A percentile compares a stretch with the other conserved stretches of the same genome.
Conservation (phyloP, 2,888 invertebrate species). For the Harpalus rufipes region DNA sequence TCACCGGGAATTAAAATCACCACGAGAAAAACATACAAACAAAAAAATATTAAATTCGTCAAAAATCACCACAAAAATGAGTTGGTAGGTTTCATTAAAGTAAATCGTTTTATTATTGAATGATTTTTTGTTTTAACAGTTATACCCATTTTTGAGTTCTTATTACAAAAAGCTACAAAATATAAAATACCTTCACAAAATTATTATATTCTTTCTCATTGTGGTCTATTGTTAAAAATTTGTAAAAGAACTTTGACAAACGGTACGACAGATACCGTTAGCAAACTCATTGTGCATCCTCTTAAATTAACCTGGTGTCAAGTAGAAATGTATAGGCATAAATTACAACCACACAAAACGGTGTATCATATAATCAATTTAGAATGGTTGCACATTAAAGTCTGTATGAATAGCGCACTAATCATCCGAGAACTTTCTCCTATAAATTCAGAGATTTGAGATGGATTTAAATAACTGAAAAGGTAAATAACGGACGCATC, state of each 20-base stretch:
- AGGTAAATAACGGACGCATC: not conserved
- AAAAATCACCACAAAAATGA: not conserved
- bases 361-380: conserved; percentile 51
- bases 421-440: conserved; percentile 37
- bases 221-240: conserved; percentile 29
- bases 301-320: conserved; percentile 33
- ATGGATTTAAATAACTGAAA: not conserved
- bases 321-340: conserved; percentile 40
- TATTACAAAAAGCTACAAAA: no score
- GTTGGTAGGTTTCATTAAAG: no score
- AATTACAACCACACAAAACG: conserved; percentile 38
- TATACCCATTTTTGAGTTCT: no score
- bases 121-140: not conserved
- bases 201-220: not conserved
- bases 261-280: conserved; percentile 39
- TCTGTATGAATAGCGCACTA: conserved; percentile 38
- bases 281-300: conserved; percentile 13
- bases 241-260: conserved; percentile 20
- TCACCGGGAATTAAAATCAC: not conserved
- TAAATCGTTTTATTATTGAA: no score
- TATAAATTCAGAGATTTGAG: not conserved
- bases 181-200: not conserved
- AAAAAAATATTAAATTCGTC: not conserved
- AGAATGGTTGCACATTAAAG: conserved; percentile 43
- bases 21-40: not conserved